Percentiles rank a stretch among this genome's conserved stretches.
These are phyloP conservation scores for Mustelus asterias DNA, from an alignment of 2,113 vertebrate species.

Conservation along the genomic window DNA sequence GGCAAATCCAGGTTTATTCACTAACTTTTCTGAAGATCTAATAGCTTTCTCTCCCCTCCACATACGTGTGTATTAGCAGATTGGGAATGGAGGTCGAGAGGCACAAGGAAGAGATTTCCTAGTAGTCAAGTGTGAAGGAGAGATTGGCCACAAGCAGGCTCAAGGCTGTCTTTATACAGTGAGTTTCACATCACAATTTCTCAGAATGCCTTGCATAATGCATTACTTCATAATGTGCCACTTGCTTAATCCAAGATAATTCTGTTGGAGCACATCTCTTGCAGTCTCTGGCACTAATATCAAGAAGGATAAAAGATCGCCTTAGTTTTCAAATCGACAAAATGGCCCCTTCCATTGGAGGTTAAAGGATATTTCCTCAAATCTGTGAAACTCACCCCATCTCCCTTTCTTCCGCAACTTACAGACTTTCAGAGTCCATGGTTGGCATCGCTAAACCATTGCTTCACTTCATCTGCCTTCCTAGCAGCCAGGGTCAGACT, in stretches of 20 bases:
- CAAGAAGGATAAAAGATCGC: background rate
- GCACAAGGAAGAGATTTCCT: background rate
- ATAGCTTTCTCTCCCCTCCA: background rate
- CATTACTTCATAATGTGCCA: background rate
- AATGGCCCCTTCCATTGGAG: background rate
- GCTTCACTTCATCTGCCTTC: background rate
- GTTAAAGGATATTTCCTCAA: constrained; percentile 2
- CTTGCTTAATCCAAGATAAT: background rate
- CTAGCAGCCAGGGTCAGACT: background rate
- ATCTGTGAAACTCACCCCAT: background rate
- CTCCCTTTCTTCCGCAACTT: background rate
- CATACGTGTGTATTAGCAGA: background rate
- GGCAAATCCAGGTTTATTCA: background rate
- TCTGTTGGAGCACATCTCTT: background rate
- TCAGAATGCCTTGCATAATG: background rate
- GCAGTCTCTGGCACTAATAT: background rate
- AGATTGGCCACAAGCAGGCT: background rate
- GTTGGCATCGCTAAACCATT: background rate
- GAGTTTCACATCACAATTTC: background rate
- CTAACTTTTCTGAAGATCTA: background rate
- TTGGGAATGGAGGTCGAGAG: background rate
- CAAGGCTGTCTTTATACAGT: background rate
- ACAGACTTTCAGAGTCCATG: background rate
- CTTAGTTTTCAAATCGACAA: background rate
- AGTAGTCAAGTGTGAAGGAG: background rate